Percentiles rank a stretch among this genome's conserved stretches.
phyloP scores from a whole-genome alignment of 2,113 vertebrate species.

The Suricata suricatta region DNA sequence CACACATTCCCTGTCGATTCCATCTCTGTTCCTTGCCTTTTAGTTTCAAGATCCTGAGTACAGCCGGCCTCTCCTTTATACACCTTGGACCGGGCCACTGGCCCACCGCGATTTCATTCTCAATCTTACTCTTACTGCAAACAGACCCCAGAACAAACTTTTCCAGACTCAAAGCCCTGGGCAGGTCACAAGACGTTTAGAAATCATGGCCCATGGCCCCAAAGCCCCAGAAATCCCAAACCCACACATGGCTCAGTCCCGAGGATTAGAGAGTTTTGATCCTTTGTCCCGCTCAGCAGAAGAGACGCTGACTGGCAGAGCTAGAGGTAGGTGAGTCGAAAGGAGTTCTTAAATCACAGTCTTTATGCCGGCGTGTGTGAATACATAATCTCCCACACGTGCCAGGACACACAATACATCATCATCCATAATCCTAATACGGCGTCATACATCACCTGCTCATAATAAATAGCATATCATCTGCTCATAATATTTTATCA shows the following conservation, averaged over 20 bases:
- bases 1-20: not conserved
- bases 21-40: not conserved
- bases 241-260: not conserved
- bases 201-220: not conserved
- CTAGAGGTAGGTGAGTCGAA: constrained; percentile 45
- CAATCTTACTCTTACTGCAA: rapidly evolving
- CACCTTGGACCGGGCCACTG: rapidly evolving
- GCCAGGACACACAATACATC: constrained; percentile 64
- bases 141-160: not conserved
- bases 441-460: constrained; percentile 63
- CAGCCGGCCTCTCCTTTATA: not conserved
- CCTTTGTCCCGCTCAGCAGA: not conserved
- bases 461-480: constrained; percentile 77
- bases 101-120: not conserved
- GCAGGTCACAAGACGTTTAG: not conserved
- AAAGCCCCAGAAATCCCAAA: constrained; percentile 40
- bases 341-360: constrained; percentile 80
- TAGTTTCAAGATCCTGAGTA: not conserved
- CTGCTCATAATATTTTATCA: constrained; percentile 80
- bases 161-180: not conserved
- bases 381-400: constrained; percentile 37
- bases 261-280: not conserved
- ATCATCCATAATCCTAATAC: constrained; percentile 72
- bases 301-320: constrained; percentile 72
- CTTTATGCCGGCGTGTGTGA: not conserved